Base-by-base conservation (phyloP, 2,888 invertebrate species). In the Brenthis ino region DNA sequence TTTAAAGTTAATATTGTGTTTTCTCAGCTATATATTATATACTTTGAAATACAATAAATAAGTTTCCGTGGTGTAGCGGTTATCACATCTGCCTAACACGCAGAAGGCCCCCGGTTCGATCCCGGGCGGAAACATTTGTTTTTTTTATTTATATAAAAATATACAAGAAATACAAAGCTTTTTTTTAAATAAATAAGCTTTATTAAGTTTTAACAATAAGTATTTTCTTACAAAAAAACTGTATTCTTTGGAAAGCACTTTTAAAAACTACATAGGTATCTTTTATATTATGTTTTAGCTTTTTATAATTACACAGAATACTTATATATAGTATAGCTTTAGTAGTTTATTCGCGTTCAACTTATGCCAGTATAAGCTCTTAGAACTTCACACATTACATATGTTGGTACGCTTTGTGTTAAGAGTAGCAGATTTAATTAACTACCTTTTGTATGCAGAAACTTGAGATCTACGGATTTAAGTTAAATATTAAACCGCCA, bases 51-150 rank as follows among this genome's bases (percentile, higher is more conserved):
- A 1, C 8, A 11, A 8, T 11, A 43, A 8, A 43, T 43, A 55
- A 13, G 55, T 55, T 33, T 83, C 80, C 80, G 82, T 82, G 81
- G 82, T 96, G 96, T 96, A 96, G 96, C 95, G 96, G 96, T 96
- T 96, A 96, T 96, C 96, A 96, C 96, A 96, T 96, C 96, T 96
- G 96, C 96, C 96, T 96, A 96, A 96, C 96, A 96, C 96, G 96
- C 96, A 96, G 96, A 96, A 96, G 96, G 96, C 94, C 96, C 96
- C 96, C 96, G 96, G 96, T 96, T 96, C 96, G 96, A 96, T 95
- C 96, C 96, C 96, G 96, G 96, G 96, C 96, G 95, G 95, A 96
- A 96, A 95, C 96, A 95, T 56, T 28, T 24, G 24, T 37, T 43
- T 43, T 11, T 37, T 8, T 43, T 8, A 37, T 37, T 8, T 1